phyloP scores from a whole-genome alignment of 2,888 invertebrate genomes.

The Heterodera filipjevi region DNA sequence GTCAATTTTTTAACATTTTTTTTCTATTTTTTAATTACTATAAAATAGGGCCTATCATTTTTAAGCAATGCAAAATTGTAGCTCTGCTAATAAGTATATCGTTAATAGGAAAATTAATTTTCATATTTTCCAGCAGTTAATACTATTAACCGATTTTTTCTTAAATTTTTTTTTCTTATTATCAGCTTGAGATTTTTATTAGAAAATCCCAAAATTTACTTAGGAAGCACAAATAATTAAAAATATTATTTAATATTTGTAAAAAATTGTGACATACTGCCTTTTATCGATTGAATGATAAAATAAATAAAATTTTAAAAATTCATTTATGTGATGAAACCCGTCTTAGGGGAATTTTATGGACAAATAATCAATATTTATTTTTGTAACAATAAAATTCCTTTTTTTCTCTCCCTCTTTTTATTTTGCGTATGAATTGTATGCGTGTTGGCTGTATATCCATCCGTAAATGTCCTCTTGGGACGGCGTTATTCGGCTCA shows the following conservation, averaged over 20 bases:
- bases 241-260: too few species aligned
- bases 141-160: background rate
- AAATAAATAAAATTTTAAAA: too few species aligned
- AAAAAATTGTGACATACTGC: too few species aligned
- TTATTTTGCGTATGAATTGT: constrained; percentile 39
- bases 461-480: constrained; percentile 48
- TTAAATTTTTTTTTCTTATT: background rate
- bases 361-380: background rate
- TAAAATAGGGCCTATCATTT: too few species aligned
- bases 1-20: too few species aligned
- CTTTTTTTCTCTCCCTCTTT: background rate
- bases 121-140: background rate
- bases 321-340: too few species aligned
- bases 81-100: too few species aligned
- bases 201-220: background rate
- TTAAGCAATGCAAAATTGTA: too few species aligned
- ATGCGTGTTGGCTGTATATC: constrained; percentile 43
- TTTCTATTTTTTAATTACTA: too few species aligned
- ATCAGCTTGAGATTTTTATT: background rate
- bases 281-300: too few species aligned
- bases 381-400: background rate
- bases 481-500: constrained; percentile 37
- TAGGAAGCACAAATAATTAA: too few species aligned
- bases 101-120: too few species aligned
- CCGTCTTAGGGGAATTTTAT: background rate